phyloP scores from a whole-genome alignment of 2,888 invertebrate species.

The Tricholauxania praeusta region DNA sequence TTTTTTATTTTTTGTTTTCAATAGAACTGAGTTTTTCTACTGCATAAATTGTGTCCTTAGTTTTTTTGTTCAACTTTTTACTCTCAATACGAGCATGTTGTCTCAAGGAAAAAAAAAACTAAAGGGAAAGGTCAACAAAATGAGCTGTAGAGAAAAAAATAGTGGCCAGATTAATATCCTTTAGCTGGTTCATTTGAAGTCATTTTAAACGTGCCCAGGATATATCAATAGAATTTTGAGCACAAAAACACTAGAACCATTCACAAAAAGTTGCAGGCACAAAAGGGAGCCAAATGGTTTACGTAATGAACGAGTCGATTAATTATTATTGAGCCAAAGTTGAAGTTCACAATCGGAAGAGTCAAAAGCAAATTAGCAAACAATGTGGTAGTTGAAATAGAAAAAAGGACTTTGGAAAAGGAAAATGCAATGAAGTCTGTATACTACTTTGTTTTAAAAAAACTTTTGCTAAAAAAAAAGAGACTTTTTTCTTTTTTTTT shows the following conservation, averaged over 20 bases:
- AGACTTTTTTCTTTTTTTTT: not conserved
- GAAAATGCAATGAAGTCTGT: not conserved
- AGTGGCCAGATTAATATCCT: constrained; percentile 23
- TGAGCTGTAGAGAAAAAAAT: not conserved
- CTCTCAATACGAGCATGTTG: not conserved
- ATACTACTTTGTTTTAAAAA: constrained; percentile 1
- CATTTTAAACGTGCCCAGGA: constrained; percentile 33
- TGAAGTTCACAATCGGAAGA: not conserved
- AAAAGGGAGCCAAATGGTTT: constrained; percentile 38
- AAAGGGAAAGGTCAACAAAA: not conserved
- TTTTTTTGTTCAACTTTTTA: not conserved
- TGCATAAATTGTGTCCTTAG: not conserved
- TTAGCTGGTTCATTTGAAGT: constrained; percentile 36
- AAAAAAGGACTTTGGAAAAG: constrained; percentile 20
- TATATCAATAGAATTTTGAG: constrained; percentile 16
- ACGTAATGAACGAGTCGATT: constrained; percentile 51
- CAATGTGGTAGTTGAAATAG: constrained; percentile 6
- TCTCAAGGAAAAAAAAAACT: not conserved
- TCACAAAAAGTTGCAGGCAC: not conserved
- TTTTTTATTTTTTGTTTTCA: constrained; percentile 53
- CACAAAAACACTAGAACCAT: not conserved
- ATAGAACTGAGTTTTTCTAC: constrained; percentile 7
- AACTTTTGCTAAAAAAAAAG: not conserved
- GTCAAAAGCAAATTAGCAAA: constrained; percentile 7
- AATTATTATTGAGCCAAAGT: constrained; percentile 50